Evolutionary conservation across 2,797 vertebrate species (phyloP), one percentile per base, ranked within the genome.

Genomic region (Scomberomorus guttatus): DNA sequence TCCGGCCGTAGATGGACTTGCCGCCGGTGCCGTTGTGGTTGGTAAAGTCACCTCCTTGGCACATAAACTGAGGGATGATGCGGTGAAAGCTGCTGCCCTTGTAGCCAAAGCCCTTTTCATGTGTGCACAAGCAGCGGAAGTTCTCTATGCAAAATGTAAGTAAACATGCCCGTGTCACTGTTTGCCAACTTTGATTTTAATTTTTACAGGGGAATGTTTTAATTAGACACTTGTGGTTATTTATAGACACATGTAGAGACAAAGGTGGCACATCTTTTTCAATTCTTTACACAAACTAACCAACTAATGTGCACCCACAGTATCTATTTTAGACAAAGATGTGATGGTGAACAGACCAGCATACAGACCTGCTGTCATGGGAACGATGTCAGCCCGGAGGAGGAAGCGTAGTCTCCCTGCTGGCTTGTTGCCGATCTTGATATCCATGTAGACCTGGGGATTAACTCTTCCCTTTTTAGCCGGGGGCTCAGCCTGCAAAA

Each of bases 21-120:
- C 98, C 98, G 0, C 98, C 98, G 0, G 98, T 99, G 93, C 98
- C 98, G 0, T 99, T 99, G 94, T 99, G 98, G 93, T 99, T 98
- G 86, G 98, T 99, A 95, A 99, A 99, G 75, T 99, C 98, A 0
- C 98, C 98, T 0, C 96, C 98, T 90, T 99, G 98, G 86, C 97
- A 98, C 98, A 99, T 99, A 88, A 99, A 99, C 95, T 99, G 98
- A 34, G 98, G 98, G 76, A 99, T 99, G 92, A 99, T 62, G 4
- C 98, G 96, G 84, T 99, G 98, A 84, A 99, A 98, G 90, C 98
- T 96, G 96, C 98, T 98, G 46, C 98, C 98, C 51, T 99, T 99
- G 90, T 95, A 99, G 87, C 98, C 98, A 4, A 98, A 98, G 11
- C 98, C 98, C 25, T 97, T 99, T 89, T 99, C 98, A 0, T 99